Conservation (phyloP, 1,140 invertebrate genomes). For the Samia ricini region DNA sequence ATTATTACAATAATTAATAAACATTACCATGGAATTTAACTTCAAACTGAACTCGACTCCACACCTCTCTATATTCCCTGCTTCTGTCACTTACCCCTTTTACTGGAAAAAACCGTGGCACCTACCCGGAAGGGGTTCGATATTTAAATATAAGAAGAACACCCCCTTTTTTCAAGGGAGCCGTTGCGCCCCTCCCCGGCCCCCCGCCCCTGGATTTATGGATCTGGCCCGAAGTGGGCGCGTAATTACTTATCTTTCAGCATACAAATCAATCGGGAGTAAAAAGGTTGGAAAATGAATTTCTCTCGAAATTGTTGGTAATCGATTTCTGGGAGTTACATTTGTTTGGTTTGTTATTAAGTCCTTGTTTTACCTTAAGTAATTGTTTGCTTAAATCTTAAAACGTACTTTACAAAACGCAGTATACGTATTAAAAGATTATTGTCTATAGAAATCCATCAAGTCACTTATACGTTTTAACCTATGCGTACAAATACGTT, state of each 20-base stretch:
- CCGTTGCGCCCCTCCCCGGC: conserved; percentile 26
- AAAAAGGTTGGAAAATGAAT: conserved; percentile 33
- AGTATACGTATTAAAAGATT: background rate
- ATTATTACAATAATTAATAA: too few relatives aligned
- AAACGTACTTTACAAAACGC: background rate
- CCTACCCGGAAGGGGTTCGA: conserved; percentile 75
- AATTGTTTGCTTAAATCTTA: background rate
- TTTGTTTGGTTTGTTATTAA: conserved; percentile 10
- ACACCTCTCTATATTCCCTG: conserved; percentile 42
- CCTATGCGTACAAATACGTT: too few relatives aligned
- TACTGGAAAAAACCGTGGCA: conserved; percentile 76
- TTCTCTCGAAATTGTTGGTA: conserved; percentile 11
- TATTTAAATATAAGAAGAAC: conserved; percentile 77
- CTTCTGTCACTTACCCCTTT: conserved; percentile 76
- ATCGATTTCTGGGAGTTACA: conserved; percentile 4
- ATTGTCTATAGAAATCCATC: background rate
- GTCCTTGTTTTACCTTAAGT: background rate
- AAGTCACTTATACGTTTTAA: too few relatives aligned
- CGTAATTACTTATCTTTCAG: conserved; percentile 75
- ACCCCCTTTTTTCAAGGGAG: conserved; percentile 71
- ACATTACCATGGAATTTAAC: too few relatives aligned
- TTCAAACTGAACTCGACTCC: conserved; percentile 28
- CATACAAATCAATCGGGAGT: conserved; percentile 71
- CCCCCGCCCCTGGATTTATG: conserved; percentile 64
- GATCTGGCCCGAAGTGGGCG: conserved; percentile 64